Base-by-base conservation (phyloP, 1,140 invertebrate species). In the Elymnias hypermnestra region DNA sequence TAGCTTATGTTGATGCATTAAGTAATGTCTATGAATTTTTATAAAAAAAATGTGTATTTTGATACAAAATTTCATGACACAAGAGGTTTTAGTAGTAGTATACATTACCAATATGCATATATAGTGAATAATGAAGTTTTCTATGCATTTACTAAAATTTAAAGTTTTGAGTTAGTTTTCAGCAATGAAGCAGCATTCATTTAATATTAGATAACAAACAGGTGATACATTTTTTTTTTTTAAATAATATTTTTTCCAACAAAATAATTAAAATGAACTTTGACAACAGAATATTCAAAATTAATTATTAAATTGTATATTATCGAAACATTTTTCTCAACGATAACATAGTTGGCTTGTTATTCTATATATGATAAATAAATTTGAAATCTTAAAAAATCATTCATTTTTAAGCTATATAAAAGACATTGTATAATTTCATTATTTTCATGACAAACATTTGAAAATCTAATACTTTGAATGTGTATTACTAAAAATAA, bases 61-160 rank as follows among this genome's bases (percentile, higher is more conserved):
- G 28, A 43, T 42, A 43, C 23, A 50, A 26, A 29, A 41, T 41
- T 49, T 49, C 38, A 49, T 40, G 33, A 35, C 37, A 39, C 23
- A 29, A 26, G 33, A 15, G 13, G 29, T 29, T 29, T 29, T 29
- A 29, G 5, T 5, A 13, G 26, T 29, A 29, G 17, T 23, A 21
- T 35, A 23, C 12, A 35, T 8, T 12, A 40, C 23, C 45, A 36
- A 40, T 13, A 7, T 9, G 4, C 5, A 29, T 29, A 5, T 31
- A 15, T 31, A 31, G 2, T 5, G 7, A 31, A 10, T 33, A 15
- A 4, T 4, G 19, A 21, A 21, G 19, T 4, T 29, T 13, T 33
- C 14, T 6, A 33, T 10, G 10, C 29, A 29, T 29, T n/a, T 10
- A 33, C 29, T 15, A 15, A 14, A 7, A 33, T 33, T 33, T 33